Percentiles rank a stretch among this genome's conserved stretches.
Evolutionary conservation across 2,113 vertebrate species (phyloP).

Genomic region (Rhea americana): DNA sequence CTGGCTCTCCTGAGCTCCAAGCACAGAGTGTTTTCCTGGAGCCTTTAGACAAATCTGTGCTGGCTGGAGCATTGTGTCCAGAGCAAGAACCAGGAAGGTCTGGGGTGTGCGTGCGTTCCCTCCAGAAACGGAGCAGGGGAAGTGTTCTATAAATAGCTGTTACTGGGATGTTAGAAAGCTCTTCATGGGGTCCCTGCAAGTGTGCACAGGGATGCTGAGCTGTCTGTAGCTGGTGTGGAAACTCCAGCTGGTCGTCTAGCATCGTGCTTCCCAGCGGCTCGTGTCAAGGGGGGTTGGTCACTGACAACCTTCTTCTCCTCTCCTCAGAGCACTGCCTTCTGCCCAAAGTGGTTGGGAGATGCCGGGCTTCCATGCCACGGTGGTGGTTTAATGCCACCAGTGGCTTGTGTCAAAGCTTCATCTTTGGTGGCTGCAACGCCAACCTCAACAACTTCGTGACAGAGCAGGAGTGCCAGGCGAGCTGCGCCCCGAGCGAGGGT

Average conservation of each 20-base stretch:
- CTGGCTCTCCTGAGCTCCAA: background rate
- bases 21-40: background rate
- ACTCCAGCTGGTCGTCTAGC: no score
- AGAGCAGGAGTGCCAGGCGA: constrained; percentile 65
- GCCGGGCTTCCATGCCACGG: constrained; percentile 73
- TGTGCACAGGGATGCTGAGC: no score
- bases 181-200: no score
- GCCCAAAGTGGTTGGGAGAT: constrained; percentile 68
- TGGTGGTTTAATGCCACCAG: constrained; percentile 77
- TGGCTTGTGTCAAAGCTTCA: constrained; percentile 72
- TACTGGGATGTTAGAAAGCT: no score
- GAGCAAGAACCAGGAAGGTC: background rate
- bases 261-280: no score
- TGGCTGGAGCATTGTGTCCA: background rate
- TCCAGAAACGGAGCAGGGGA: no score
- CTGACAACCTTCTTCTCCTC: background rate
- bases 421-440: constrained; percentile 80
- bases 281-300: no score
- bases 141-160: no score
- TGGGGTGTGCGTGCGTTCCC: background rate
- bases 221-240: no score
- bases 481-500: constrained; percentile 1
- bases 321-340: constrained; percentile 69
- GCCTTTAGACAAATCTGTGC: no score
- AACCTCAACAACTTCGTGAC: constrained; percentile 79